Evolutionary conservation across 2,888 invertebrate genomes (phyloP).

Genomic region (Tinea trinotella): DNA sequence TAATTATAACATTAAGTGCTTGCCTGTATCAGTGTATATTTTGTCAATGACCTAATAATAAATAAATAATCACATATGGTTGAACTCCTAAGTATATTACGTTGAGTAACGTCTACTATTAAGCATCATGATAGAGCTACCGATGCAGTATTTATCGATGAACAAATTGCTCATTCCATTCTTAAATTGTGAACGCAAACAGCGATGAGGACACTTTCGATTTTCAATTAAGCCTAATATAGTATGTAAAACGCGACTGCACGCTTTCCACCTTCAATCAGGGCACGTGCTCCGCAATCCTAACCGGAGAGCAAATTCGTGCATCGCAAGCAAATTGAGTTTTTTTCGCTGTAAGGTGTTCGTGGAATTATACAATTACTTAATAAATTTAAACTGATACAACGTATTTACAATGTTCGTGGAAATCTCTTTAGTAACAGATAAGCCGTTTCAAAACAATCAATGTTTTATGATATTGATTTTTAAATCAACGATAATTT

Average conservation of each 20-base stretch:
- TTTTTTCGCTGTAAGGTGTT: not conserved
- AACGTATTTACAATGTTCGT: not conserved
- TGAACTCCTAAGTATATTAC: no score
- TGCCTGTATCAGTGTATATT: no score
- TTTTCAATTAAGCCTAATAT: conserved; percentile 34
- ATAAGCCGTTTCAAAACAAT: not conserved
- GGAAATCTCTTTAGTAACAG: not conserved
- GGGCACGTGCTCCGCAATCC: conserved; percentile 1
- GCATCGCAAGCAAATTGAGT: not conserved
- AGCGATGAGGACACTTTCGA: conserved; percentile 39
- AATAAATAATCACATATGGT: no score
- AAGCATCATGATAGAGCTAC: no score
- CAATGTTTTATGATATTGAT: not conserved
- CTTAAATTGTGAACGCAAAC: conserved; percentile 11
- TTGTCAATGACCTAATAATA: no score
- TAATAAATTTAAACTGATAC: not conserved
- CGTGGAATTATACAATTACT: conserved; percentile 8
- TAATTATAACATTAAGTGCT: no score
- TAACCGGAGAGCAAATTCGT: conserved; percentile 6
- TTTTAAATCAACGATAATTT: no score
- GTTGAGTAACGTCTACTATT: no score
- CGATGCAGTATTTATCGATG: conserved; percentile 11
- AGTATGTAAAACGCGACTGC: conserved; percentile 21
- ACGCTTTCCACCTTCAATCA: conserved; percentile 19
- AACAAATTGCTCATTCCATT: conserved; percentile 15